phyloP scores from a whole-genome alignment of 1,140 invertebrate species.

The Cataglyphis hispanica region DNA sequence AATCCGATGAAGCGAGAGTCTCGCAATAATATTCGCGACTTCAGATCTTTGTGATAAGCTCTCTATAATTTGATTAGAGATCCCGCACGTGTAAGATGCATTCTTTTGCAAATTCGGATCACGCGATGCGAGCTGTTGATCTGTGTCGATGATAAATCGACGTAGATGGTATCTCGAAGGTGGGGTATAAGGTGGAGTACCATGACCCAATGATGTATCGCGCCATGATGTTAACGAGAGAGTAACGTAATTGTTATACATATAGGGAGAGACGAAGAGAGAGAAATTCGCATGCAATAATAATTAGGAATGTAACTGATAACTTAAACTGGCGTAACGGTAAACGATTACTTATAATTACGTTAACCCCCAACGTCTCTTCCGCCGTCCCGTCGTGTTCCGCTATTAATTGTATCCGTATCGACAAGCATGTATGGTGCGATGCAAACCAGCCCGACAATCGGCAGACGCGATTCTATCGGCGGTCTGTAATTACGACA shows the following conservation, averaged over 20 bases:
- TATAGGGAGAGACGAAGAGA: no score
- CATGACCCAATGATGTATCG: conserved; percentile 50
- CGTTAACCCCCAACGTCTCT: not conserved
- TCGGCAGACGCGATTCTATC: conserved; percentile 30
- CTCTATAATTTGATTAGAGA: not conserved
- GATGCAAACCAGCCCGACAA: not conserved
- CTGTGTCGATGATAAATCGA: conserved; percentile 48
- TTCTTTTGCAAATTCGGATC: not conserved
- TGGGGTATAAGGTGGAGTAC: conserved; percentile 39
- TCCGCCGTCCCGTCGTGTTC: not conserved
- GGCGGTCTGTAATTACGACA: conserved; percentile 39
- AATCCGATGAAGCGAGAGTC: not conserved
- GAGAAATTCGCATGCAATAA: conserved; percentile 20
- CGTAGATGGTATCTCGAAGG: conserved; percentile 37
- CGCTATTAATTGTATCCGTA: conserved; percentile 43
- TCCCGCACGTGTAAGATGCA: not conserved
- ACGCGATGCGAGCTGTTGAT: conserved; percentile 28
- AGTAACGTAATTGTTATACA: conserved; percentile 46
- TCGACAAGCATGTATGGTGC: conserved; percentile 1
- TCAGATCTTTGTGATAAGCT: conserved; percentile 9
- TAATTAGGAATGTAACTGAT: conserved; percentile 27
- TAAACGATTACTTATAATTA: conserved; percentile 45
- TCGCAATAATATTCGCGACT: not conserved
- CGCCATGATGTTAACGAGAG: conserved; percentile 23
- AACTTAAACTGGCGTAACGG: no score